phyloP scores from a whole-genome alignment of 1,140 invertebrate species.

The Notospermus geniculatus region DNA sequence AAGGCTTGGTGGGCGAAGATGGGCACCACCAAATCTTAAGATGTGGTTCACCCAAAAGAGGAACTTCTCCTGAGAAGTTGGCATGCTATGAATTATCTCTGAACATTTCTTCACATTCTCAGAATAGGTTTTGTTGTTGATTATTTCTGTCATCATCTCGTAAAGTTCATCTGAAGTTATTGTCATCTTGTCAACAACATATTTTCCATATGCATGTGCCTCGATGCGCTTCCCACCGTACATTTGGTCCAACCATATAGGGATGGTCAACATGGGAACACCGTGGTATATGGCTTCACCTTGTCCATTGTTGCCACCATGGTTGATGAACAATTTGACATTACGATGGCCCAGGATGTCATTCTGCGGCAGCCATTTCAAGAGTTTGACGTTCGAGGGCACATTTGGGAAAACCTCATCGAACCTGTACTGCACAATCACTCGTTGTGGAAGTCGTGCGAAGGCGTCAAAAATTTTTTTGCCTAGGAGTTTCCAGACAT shows the following conservation, averaged over 20 bases:
- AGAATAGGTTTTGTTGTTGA: constrained; percentile 7
- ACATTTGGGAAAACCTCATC: not conserved
- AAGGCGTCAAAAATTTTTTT: too few relatives aligned
- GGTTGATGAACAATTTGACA: constrained; percentile 32
- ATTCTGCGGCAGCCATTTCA: constrained; percentile 69
- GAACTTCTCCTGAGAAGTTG: constrained; percentile 5
- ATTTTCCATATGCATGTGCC: constrained; percentile 32
- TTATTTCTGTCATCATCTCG: constrained; percentile 7
- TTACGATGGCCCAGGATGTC: constrained; percentile 29
- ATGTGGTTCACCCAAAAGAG: constrained; percentile 23
- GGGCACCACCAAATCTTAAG: constrained; percentile 8
- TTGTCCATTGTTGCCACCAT: constrained; percentile 35
- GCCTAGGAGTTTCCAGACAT: too few relatives aligned
- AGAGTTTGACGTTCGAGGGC: constrained; percentile 63
- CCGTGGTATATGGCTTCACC: constrained; percentile 30
- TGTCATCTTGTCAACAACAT: constrained; percentile 10
- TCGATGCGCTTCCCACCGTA: constrained; percentile 45
- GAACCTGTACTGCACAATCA: too few relatives aligned
- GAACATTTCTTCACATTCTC: constrained; percentile 9
- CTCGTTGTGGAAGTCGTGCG: too few relatives aligned
- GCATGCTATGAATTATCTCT: not conserved
- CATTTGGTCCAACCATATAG: constrained; percentile 38
- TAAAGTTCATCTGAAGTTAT: constrained; percentile 15
- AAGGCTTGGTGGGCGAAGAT: too few relatives aligned
- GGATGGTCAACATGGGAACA: constrained; percentile 35